Percentiles rank a stretch among this genome's conserved stretches.
Evolutionary conservation across 2,113 vertebrate genomes (phyloP).

Genomic region (Bos indicus): DNA sequence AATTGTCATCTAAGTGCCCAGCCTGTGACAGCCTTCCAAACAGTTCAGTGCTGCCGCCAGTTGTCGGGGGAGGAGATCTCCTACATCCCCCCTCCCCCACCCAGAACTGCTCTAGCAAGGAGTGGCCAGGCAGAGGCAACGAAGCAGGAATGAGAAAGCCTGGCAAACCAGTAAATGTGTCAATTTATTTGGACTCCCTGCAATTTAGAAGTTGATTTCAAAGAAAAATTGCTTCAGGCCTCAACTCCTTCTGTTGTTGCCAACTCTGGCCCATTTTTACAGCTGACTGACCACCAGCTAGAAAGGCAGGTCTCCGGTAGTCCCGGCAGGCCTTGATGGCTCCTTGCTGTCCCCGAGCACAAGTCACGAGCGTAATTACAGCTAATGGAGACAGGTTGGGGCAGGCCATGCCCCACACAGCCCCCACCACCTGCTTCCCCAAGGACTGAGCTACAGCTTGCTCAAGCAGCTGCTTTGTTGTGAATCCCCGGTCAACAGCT

Average conservation of each 20-base stretch:
- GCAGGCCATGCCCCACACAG: not conserved
- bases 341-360: not conserved
- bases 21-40: not conserved
- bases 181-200: constrained; percentile 43
- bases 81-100: not conserved
- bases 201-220: constrained; percentile 54
- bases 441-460: not conserved
- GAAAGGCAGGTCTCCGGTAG: not conserved
- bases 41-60: not conserved
- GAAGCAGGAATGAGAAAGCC: not conserved
- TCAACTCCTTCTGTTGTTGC: constrained; percentile 51
- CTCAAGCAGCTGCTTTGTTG: constrained; percentile 49
- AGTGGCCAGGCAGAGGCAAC: not conserved
- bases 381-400: constrained; percentile 48
- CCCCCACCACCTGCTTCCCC: constrained; percentile 63
- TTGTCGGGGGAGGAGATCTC: not conserved
- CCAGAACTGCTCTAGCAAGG: not conserved
- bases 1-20: not conserved
- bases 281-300: constrained; percentile 54
- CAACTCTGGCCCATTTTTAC: constrained; percentile 64
- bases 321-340: not conserved
- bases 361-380: constrained; percentile 48
- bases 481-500: constrained; percentile 45
- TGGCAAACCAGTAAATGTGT: constrained; percentile 23
- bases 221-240: constrained; percentile 64